Base-by-base conservation (phyloP, 2,888 invertebrate species). In the Amorpha juglandis region DNA sequence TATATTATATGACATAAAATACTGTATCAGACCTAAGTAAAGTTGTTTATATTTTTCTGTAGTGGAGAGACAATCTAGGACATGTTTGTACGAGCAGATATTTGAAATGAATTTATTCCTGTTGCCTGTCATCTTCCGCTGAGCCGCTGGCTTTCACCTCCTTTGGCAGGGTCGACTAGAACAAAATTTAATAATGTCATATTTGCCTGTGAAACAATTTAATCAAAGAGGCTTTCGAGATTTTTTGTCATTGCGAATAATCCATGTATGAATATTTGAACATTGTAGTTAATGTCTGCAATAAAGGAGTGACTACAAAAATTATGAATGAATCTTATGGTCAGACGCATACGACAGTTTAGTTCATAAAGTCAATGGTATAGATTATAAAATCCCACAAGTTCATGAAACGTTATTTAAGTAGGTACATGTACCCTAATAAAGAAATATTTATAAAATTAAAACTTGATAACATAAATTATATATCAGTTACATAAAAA, bases 91-190 rank as follows among this genome's bases (percentile, higher is more conserved):
- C 71, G 75, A 76, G 77, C 84, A 79, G 81, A 75, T 78, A 78
- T 73, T 76, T 68, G 67, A 65, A 69, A 63, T 70, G 67, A 64
- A 72, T 76, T 86, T 88, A 92, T 71, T 91, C 90, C 72, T 89
- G 90, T 80, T 89, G 92, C 81, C 92, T 84, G 78, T 92, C 91
- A 72, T 92, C 92, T 78, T 92, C 92, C 14, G 80, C 81, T 70
- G 88, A 84, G 71, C 86, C 85, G 75, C 80, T 87, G 63, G 91
- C 88, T 81, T 93, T 93, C 70, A 91, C 90, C 73, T 92, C 93
- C 74, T 92, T 92, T 65, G 92, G 91, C 67, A 91, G 77, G 67
- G 91, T 76, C 38, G 92, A 86, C 93, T 92, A 87, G 45, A 88
- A 88, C 69, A 75, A 68, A 78, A 67, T 73, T 62, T n/a, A 64